phyloP scores from a whole-genome alignment of 2,113 vertebrate genomes.

The Phalacrocorax pelagicus region DNA sequence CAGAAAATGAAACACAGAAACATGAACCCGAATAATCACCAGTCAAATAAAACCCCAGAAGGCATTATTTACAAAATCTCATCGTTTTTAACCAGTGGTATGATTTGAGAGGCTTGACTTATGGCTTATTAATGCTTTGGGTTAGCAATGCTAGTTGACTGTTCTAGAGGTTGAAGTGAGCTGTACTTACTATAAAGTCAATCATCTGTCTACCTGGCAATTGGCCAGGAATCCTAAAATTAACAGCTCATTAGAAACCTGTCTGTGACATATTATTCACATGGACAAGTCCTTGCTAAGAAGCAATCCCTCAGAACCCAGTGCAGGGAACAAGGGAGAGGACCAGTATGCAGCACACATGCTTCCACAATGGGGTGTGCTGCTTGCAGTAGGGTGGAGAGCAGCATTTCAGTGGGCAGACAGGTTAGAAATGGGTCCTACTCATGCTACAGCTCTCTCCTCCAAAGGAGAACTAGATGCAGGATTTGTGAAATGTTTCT shows the following conservation, averaged over 20 bases:
- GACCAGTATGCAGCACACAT: background rate
- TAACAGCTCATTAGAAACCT: background rate
- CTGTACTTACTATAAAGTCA: background rate
- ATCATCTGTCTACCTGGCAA: background rate
- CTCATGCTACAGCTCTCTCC: background rate
- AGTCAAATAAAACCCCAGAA: background rate
- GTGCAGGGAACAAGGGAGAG: background rate
- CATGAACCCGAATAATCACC: background rate
- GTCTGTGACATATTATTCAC: background rate
- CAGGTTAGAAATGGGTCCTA: background rate
- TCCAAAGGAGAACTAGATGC: background rate
- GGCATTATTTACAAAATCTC: background rate
- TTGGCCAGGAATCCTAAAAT: constrained; percentile 27
- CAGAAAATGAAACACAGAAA: background rate
- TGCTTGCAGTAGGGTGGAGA: background rate
- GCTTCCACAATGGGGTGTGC: background rate
- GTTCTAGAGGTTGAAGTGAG: background rate
- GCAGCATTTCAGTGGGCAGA: background rate
- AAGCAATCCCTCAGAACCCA: background rate
- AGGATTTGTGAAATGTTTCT: background rate
- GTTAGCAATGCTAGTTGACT: background rate
- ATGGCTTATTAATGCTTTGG: background rate
- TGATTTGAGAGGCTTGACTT: background rate
- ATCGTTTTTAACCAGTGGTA: background rate
- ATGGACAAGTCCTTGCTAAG: background rate